Evolutionary conservation across 2,888 invertebrate genomes (phyloP), one percentile per base, ranked within the genome.

Genomic region (Lordiphosa fenestrarum): DNA sequence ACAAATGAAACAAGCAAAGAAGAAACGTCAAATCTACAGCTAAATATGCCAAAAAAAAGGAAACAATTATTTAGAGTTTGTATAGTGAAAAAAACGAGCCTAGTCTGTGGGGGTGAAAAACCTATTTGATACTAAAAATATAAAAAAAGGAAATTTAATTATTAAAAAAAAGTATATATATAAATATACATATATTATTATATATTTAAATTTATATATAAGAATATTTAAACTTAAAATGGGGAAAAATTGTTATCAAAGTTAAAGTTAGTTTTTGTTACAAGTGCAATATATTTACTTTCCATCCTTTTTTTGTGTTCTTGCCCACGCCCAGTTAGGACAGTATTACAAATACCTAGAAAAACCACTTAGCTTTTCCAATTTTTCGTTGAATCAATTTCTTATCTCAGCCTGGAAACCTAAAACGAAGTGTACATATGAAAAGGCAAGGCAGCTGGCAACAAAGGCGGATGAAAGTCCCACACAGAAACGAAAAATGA

Each of bases 391-490:
- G 9, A 30, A 30, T 9, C 30, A 30, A 30, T 30, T 30, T 30
- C 30, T 30, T 30, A 30, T 30, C 30, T 30, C 30, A 30, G 30
- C 30, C 30, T 30, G 30, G 30, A 30, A 30, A 30, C 30, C 30
- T 30, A 30, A 30, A 10, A 10, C 10, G 30, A 10, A 30, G 30
- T 30, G 30, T 30, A 30, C 30, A 30, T 30, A 30, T 30, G 30
- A 30, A 15, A 42, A 44, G 9, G 42, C 13, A 44, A 44, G 44
- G 44, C 44, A 44, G 13, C 30, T 44, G 44, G 44, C 73, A 75
- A 84, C 10, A 4, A 86, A 83, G 85, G 88, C 88, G 88, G 88
- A 88, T 86, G 88, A 86, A 88, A 88, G 87, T 88, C 86, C 88
- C 88, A 65, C 52, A 48, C 44, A 53, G 55, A 53, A 44, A 60